Percentiles rank a stretch among this genome's conserved stretches.
Evolutionary conservation across 2,888 invertebrate species (phyloP).

Genomic region (Syritta pipiens): DNA sequence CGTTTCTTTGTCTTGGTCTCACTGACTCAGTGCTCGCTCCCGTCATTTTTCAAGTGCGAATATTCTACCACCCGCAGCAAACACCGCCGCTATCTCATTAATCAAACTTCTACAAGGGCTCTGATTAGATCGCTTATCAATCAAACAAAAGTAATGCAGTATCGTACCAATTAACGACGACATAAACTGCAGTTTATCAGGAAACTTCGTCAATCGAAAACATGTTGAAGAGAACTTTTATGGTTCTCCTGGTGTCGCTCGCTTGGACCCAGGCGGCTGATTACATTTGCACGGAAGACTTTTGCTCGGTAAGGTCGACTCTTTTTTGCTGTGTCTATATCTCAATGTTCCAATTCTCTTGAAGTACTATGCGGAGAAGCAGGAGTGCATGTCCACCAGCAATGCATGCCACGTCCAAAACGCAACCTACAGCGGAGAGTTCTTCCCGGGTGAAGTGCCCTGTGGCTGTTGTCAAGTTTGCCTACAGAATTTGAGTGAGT

Average conservation of each 20-base stretch:
- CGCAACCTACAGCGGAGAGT: conserved; percentile 81
- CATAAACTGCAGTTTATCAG: conserved; percentile 25
- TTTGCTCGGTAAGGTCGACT: conserved; percentile 43
- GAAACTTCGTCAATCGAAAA: conserved; percentile 8
- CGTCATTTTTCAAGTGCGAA: too few species aligned
- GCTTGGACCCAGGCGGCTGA: conserved; percentile 22
- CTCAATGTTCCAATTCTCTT: not conserved
- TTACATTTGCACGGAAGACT: conserved; percentile 49
- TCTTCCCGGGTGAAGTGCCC: conserved; percentile 81
- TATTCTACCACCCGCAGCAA: too few species aligned
- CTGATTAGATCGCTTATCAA: conserved; percentile 42
- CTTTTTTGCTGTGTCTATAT: not conserved
- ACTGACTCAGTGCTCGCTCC: too few species aligned
- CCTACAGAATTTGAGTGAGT: conserved; percentile 81
- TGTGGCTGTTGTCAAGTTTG: conserved; percentile 85
- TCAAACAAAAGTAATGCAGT: conserved; percentile 1
- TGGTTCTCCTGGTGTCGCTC: not conserved
- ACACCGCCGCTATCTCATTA: too few species aligned
- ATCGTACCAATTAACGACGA: conserved; percentile 11
- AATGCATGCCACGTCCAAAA: conserved; percentile 81
- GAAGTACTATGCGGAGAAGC: conserved; percentile 71
- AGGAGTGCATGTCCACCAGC: conserved; percentile 78
- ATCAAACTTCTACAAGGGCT: conserved; percentile 24
- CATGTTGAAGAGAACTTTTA: conserved; percentile 20
- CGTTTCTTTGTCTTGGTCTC: too few species aligned